Conservation (phyloP, 2,797 vertebrate genomes). For the Smutsia temminckii region DNA sequence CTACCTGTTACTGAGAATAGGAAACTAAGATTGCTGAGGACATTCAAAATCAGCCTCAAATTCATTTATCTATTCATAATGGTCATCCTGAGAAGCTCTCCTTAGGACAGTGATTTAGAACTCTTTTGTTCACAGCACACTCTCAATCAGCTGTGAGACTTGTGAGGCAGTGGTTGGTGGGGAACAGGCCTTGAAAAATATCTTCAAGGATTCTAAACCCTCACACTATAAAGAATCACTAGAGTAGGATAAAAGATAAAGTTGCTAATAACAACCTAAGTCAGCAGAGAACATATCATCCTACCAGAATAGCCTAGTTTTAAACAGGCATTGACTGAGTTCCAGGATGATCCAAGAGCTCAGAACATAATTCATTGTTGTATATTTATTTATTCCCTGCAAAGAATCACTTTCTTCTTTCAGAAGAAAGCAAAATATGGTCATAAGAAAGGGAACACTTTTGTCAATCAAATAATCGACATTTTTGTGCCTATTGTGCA, state of each 20-base stretch:
- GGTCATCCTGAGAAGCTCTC: not conserved
- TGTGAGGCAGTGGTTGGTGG: too few relatives aligned
- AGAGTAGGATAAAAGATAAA: conserved; percentile 42
- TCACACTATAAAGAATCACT: not conserved
- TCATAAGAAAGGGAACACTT: conserved; percentile 44
- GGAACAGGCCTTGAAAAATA: not conserved
- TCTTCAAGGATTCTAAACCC: not conserved
- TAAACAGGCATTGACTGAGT: conserved; percentile 68
- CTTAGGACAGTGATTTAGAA: not conserved
- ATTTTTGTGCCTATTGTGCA: not conserved
- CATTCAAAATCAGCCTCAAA: not conserved
- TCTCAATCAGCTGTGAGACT: not conserved
- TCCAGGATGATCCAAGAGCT: conserved; percentile 48
- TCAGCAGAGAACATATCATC: conserved; percentile 43
- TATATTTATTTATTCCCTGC: conserved; percentile 22
- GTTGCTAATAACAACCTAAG: conserved; percentile 64
- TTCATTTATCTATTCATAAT: conserved; percentile 1
- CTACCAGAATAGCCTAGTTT: conserved; percentile 64
- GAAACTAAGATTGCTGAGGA: conserved; percentile 21
- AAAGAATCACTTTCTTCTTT: conserved; percentile 43
- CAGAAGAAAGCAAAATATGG: conserved; percentile 29
- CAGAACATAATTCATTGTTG: conserved; percentile 17
- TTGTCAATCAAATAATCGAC: conserved; percentile 33
- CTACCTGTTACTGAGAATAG: not conserved
- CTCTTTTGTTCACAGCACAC: not conserved